A percentile compares a stretch with the other conserved stretches of the same genome.
These are phyloP conservation scores for Agrilus planipennis DNA, from an alignment of 1,140 invertebrate genomes.

Conservation along the genomic window DNA sequence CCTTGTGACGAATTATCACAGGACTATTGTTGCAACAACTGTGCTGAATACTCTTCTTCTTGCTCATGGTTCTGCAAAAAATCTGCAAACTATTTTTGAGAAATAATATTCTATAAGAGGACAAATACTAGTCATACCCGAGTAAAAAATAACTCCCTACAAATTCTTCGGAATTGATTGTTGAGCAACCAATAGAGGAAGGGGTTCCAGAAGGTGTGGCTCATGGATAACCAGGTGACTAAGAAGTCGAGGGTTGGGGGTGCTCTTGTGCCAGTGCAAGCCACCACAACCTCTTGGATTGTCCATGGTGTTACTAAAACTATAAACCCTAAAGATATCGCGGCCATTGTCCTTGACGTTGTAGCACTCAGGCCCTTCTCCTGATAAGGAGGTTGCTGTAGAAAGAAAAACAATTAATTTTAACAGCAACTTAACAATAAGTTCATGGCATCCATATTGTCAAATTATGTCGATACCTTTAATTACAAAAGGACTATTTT, in stretches of 20 bases:
- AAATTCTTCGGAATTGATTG: conserved; percentile 69
- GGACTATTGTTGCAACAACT: conserved; percentile 15
- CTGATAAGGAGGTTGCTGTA: too few relatives aligned
- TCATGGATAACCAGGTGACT: conserved; percentile 73
- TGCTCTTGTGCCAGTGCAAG: conserved; percentile 69
- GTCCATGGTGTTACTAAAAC: conserved; percentile 81
- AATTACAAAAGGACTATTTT: too few relatives aligned
- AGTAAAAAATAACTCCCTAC: conserved; percentile 57
- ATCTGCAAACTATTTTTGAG: conserved; percentile 27
- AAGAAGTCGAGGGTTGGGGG: conserved; percentile 69
- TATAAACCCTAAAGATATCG: conserved; percentile 78
- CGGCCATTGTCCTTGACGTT: conserved; percentile 74
- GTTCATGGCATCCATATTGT: too few relatives aligned
- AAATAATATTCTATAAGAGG: too few relatives aligned
- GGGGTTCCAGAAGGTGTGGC: conserved; percentile 79
- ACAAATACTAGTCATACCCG: conserved; percentile 51
- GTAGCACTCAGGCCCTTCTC: conserved; percentile 63
- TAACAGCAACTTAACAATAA: too few relatives aligned
- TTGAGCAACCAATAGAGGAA: conserved; percentile 80
- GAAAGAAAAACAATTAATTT: too few relatives aligned
- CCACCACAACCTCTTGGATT: conserved; percentile 77
- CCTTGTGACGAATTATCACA: conserved; percentile 17
- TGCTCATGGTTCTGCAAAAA: conserved; percentile 20
- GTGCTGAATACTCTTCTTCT: conserved; percentile 14
- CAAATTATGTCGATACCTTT: too few relatives aligned